A percentile compares a stretch with the other conserved stretches of the same genome.
phyloP scores from a whole-genome alignment of 2,797 vertebrate genomes.

The Rousettus madagascariensis region DNA sequence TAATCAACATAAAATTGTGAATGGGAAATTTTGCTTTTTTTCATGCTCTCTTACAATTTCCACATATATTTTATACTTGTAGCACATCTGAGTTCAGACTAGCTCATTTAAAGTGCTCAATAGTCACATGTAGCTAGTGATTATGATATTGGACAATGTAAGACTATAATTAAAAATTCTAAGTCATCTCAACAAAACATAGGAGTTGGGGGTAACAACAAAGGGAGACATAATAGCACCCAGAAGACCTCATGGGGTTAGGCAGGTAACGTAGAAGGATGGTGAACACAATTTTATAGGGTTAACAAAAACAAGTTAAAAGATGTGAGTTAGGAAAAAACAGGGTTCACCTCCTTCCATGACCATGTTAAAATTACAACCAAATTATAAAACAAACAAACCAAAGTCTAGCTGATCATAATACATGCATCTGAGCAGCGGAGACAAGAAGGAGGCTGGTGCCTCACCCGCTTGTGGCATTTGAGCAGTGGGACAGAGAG shows the following conservation, averaged over 20 bases:
- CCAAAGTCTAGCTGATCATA: too few species aligned
- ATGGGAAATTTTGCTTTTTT: constrained; percentile 1
- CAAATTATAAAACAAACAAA: too few species aligned
- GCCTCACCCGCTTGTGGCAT: too few species aligned
- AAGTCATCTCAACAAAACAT: neutral
- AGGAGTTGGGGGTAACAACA: neutral
- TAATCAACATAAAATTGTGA: neutral
- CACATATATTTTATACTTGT: neutral
- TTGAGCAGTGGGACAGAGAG: too few species aligned
- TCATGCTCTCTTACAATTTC: neutral
- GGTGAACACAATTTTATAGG: neutral
- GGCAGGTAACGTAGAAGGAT: neutral
- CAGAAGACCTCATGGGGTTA: neutral
- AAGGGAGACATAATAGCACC: neutral
- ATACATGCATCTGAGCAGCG: too few species aligned
- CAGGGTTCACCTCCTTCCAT: too few species aligned
- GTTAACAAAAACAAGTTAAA: neutral
- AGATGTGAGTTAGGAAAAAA: too few species aligned
- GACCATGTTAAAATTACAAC: too few species aligned
- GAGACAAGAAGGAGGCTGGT: too few species aligned
- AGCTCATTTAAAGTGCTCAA: neutral
- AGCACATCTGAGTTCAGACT: neutral
- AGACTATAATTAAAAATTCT: neutral
- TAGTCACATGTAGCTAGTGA: neutral
- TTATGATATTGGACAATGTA: neutral